Conservation (phyloP, 2,797 vertebrate genomes). For the Pangasius krempfi region DNA sequence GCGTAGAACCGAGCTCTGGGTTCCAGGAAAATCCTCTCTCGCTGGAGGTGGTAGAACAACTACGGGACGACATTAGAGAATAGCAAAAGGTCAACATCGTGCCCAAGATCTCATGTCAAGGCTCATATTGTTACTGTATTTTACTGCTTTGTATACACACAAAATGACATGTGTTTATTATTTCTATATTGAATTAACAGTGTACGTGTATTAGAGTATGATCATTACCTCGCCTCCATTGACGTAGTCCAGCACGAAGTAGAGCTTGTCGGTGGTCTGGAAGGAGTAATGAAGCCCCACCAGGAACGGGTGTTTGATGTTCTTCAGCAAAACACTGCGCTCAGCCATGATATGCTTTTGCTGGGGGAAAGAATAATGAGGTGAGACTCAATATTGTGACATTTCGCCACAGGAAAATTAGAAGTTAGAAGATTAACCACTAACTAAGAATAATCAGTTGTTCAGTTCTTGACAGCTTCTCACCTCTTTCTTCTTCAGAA, state of each 20-base stretch:
- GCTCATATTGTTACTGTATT: neutral
- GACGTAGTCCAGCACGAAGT: constrained; percentile 83
- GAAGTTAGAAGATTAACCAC: neutral
- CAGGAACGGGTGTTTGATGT: constrained; percentile 82
- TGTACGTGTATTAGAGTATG: too few relatives aligned
- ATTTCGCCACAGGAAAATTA: neutral
- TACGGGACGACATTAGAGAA: constrained; percentile 49
- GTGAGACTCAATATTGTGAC: neutral
- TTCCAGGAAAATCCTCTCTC: constrained; percentile 80
- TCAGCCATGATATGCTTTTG: constrained; percentile 87
- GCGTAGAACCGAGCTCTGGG: constrained; percentile 80
- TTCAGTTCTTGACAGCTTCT: neutral
- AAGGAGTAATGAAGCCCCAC: constrained; percentile 84
- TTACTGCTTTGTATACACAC: too few relatives aligned
- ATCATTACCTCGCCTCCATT: constrained; percentile 79
- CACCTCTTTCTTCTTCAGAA: constrained; percentile 84
- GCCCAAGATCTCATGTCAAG: neutral
- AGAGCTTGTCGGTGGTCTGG: constrained; percentile 83
- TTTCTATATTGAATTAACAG: too few relatives aligned
- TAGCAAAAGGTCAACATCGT: neutral
- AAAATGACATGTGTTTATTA: neutral
- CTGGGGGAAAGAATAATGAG: constrained; percentile 52
- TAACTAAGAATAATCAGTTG: neutral
- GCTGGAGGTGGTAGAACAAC: constrained; percentile 85
- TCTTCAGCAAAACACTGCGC: constrained; percentile 83